phyloP scores from a whole-genome alignment of 2,888 invertebrate species.

The Clostera curtula region DNA sequence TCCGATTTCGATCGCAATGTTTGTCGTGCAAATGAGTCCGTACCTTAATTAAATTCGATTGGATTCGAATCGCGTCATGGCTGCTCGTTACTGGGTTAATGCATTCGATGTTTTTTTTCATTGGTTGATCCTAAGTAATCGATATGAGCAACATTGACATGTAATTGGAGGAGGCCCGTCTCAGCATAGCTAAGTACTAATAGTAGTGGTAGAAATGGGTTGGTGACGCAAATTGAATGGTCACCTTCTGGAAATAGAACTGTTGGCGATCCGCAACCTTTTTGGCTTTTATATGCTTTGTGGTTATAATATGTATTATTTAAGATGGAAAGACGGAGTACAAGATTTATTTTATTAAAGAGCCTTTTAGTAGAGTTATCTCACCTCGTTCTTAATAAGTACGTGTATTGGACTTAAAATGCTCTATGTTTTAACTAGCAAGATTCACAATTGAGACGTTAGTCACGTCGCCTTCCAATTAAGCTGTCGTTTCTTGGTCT shows the following conservation, averaged over 20 bases:
- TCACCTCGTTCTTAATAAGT: too few relatives aligned
- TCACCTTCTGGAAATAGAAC: too few relatives aligned
- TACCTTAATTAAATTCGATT: slow-evolving; percentile 46
- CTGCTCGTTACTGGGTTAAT: slow-evolving; percentile 43
- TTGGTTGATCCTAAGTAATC: not conserved
- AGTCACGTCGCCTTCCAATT: slow-evolving; percentile 47
- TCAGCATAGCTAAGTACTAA: too few relatives aligned
- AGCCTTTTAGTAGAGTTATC: too few relatives aligned
- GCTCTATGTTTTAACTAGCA: slow-evolving; percentile 3
- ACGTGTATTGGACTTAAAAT: too few relatives aligned
- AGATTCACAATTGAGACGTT: slow-evolving; percentile 28
- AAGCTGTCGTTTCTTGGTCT: slow-evolving; percentile 43
- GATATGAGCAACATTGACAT: not conserved
- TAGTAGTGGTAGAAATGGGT: too few relatives aligned
- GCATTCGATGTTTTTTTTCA: slow-evolving; percentile 31
- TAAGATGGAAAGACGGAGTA: too few relatives aligned
- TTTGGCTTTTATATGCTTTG: too few relatives aligned
- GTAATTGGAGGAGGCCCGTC: not conserved
- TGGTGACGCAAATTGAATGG: too few relatives aligned
- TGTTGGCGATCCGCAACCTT: too few relatives aligned
- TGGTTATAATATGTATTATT: too few relatives aligned
- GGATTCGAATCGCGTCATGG: slow-evolving; percentile 38
- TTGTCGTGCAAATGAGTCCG: slow-evolving; percentile 41
- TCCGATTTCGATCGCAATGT: slow-evolving; percentile 24
- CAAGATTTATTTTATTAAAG: too few relatives aligned